A percentile compares a stretch with the other conserved stretches of the same genome.
phyloP scores from a whole-genome alignment of 2,888 invertebrate species.

The Gastrophysa polygoni region DNA sequence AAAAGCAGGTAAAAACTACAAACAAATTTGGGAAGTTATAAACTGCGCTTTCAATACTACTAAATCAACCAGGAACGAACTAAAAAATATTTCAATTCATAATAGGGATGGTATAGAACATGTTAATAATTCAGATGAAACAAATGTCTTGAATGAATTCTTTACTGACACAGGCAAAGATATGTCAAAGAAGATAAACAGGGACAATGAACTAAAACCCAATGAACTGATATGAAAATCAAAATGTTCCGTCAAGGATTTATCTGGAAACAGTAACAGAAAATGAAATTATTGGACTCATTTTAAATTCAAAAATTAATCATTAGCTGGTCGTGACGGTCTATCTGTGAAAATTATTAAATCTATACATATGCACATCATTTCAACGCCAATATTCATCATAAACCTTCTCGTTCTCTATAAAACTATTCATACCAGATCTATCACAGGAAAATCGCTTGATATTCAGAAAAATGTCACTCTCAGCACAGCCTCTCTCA shows the following conservation, averaged over 20 bases:
- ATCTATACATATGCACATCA: not conserved
- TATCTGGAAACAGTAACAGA: not conserved
- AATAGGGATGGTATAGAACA: not conserved
- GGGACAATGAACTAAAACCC: not conserved
- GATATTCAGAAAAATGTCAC: no score
- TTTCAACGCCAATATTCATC: no score
- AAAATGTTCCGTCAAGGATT: not conserved
- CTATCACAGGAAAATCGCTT: no score
- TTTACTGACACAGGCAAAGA: slow-evolving; percentile 2
- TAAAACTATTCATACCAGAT: no score
- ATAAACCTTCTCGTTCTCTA: no score
- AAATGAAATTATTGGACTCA: not conserved
- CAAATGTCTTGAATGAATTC: not conserved
- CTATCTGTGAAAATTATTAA: not conserved
- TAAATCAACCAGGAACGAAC: not conserved
- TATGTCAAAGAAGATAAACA: not conserved
- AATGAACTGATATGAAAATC: not conserved
- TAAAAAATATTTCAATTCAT: not conserved
- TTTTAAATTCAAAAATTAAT: not conserved
- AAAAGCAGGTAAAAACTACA: not conserved
- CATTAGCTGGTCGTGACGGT: not conserved
- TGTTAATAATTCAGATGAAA: not conserved
- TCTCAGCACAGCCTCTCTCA: no score
- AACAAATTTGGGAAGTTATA: not conserved
- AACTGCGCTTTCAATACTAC: not conserved